phyloP scores from a whole-genome alignment of 1,140 invertebrate genomes.

The Mya arenaria region DNA sequence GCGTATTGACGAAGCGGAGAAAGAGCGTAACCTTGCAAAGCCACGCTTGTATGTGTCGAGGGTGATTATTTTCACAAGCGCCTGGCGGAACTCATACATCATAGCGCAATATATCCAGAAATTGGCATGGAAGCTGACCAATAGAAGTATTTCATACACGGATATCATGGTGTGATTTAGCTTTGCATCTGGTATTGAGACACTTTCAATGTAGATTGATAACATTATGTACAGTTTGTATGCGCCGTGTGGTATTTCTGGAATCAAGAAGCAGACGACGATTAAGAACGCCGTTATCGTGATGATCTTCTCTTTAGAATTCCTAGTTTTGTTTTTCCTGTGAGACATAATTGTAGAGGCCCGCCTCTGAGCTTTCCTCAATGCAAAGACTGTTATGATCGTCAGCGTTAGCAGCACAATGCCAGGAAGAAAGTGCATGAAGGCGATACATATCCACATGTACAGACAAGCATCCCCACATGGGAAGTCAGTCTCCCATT shows the following conservation, averaged over 20 bases:
- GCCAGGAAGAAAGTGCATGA: constrained; percentile 39
- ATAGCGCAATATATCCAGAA: constrained; percentile 53
- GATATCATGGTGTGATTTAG: constrained; percentile 9
- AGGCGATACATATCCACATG: constrained; percentile 33
- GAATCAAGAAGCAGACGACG: constrained; percentile 38
- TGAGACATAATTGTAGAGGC: constrained; percentile 15
- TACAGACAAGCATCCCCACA: constrained; percentile 39
- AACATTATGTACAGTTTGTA: constrained; percentile 20
- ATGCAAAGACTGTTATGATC: background rate
- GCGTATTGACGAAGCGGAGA: background rate
- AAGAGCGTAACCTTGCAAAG: background rate
- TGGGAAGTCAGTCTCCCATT: constrained; percentile 14
- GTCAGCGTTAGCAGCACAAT: constrained; percentile 30
- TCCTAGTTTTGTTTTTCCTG: background rate
- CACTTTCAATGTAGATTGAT: background rate
- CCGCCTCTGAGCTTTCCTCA: background rate
- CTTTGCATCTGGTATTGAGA: background rate
- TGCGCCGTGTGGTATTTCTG: constrained; percentile 39
- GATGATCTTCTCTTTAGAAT: constrained; percentile 21
- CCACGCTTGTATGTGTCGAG: background rate
- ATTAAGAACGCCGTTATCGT: constrained; percentile 30
- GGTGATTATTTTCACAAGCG: constrained; percentile 2
- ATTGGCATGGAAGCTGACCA: constrained; percentile 24
- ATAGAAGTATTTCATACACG: constrained; percentile 18
- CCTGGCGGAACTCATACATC: constrained; percentile 42